Conservation (phyloP, 64 coral and sea anemone species). For the Hydrozoanthus tunicans region DNA sequence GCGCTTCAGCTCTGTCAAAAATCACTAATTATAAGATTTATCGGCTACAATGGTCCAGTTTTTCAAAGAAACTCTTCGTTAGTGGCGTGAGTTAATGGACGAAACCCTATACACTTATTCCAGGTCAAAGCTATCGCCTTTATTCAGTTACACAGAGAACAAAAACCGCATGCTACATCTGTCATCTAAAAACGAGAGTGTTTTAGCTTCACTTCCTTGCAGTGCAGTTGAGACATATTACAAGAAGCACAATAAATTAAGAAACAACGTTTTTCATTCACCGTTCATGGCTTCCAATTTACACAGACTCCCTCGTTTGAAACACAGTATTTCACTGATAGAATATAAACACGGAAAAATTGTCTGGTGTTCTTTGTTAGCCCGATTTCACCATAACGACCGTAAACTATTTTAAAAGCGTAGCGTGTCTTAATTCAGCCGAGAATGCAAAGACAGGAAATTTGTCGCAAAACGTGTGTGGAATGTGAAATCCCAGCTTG, state of each 20-base stretch:
- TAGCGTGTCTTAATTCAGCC: no score
- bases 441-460: background rate
- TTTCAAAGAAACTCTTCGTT: background rate
- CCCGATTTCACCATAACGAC: no score
- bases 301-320: no score
- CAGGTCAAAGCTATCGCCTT: background rate
- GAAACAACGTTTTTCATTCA: no score
- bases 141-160: background rate
- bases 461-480: background rate
- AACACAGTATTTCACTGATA: background rate
- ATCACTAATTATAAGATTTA: no score
- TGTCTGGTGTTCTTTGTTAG: no score
- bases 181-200: background rate
- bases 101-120: background rate
- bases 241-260: background rate
- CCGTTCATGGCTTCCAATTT: no score
- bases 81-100: background rate
- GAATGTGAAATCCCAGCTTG: constrained; percentile 18
- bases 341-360: background rate
- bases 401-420: no score
- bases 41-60: background rate
- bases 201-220: background rate
- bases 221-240: background rate
- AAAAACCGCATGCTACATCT: background rate
- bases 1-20: no score